A percentile compares a stretch with the other conserved stretches of the same genome.
phyloP scores from a whole-genome alignment of 2,888 invertebrate genomes.

The Himalopsyche kuldschensis region DNA sequence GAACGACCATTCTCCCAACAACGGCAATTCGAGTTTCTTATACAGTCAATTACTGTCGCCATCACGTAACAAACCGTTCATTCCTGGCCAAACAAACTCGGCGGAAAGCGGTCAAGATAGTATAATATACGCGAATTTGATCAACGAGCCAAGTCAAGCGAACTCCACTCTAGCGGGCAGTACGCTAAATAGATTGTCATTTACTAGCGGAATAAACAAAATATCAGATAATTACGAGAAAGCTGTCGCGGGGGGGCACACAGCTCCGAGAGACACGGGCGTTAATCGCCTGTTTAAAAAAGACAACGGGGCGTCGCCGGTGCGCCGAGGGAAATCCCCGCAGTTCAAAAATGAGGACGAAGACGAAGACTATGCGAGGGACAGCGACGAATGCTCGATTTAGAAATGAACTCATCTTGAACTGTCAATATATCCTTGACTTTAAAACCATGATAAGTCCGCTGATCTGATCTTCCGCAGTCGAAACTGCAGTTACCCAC shows the following conservation, averaged over 20 bases:
- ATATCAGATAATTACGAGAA: conserved; percentile 58
- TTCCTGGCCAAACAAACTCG: conserved; percentile 32
- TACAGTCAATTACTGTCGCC: conserved; percentile 52
- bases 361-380: conserved; percentile 59
- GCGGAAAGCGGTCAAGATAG: conserved; percentile 40
- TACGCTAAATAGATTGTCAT: conserved; percentile 40
- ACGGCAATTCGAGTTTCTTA: conserved; percentile 54
- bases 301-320: conserved; percentile 48
- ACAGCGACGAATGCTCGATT: conserved; percentile 68
- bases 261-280: conserved; percentile 50
- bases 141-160: conserved; percentile 18
- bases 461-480: background rate
- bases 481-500: background rate
- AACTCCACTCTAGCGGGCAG: conserved; percentile 45
- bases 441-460: background rate
- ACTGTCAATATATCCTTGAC: background rate
- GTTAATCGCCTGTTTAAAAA: conserved; percentile 53
- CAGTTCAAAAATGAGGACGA: conserved; percentile 49
- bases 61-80: conserved; percentile 42
- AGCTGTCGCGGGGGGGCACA: conserved; percentile 52
- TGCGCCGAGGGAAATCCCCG: conserved; percentile 49
- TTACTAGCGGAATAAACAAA: conserved; percentile 52
- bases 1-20: conserved; percentile 42
- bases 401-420: conserved; percentile 42
- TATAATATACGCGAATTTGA: conserved; percentile 41